Evolutionary conservation across 2,113 vertebrate genomes (phyloP).

Genomic region (Cranoglanis bouderius): DNA sequence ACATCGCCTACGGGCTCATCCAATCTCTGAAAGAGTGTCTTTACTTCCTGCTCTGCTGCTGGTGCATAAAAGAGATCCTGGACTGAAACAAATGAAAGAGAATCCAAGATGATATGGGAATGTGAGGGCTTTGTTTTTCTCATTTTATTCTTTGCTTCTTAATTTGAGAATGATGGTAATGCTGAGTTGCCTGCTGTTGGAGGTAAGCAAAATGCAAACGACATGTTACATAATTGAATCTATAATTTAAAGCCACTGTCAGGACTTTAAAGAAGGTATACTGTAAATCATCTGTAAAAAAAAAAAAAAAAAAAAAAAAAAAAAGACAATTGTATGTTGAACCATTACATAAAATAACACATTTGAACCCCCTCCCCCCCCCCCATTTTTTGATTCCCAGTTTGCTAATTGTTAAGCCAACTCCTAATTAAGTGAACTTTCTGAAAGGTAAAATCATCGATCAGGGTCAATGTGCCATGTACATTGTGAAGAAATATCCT

Average conservation of each 20-base stretch:
- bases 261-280: background rate
- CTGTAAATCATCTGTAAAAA: background rate
- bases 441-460: background rate
- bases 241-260: background rate
- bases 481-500: background rate
- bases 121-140: conserved; percentile 18
- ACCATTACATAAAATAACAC: background rate
- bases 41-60: conserved; percentile 89
- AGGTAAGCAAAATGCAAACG: background rate
- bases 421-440: background rate
- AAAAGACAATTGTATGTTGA: background rate
- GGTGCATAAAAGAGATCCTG: conserved; percentile 88
- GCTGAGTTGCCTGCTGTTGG: background rate
- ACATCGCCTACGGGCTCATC: conserved; percentile 70
- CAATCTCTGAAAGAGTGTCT: conserved; percentile 77
- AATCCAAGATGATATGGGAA: conserved; percentile 27
- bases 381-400: background rate
- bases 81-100: conserved; percentile 68
- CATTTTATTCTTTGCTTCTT: background rate
- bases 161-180: background rate
- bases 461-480: background rate
- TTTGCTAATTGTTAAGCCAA: background rate
- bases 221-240: background rate
- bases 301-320: too few species aligned
- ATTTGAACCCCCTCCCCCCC: background rate